phyloP scores from a whole-genome alignment of 2,888 invertebrate genomes.

The Torymus texanus region DNA sequence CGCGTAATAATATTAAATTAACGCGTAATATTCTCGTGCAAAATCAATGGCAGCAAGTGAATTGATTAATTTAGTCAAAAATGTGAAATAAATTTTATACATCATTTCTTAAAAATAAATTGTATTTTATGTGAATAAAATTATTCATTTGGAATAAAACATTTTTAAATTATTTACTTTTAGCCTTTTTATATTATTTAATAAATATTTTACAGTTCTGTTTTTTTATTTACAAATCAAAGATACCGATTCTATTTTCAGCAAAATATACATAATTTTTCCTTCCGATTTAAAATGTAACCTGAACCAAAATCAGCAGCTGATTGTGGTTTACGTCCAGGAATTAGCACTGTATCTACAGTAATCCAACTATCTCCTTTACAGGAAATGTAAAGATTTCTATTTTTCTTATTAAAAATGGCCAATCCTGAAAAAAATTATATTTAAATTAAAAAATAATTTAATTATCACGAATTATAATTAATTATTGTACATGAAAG shows the following conservation, averaged over 20 bases:
- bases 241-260: constrained; percentile 19
- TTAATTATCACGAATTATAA: background rate
- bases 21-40: constrained; percentile 44
- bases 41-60: constrained; percentile 50
- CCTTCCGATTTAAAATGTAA: constrained; percentile 81
- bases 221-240: constrained; percentile 7
- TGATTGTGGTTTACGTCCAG: constrained; percentile 84
- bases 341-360: constrained; percentile 80
- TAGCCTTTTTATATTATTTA: constrained; percentile 8
- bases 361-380: constrained; percentile 81
- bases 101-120: constrained; percentile 53
- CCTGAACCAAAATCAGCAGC: constrained; percentile 92
- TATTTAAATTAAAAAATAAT: background rate
- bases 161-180: constrained; percentile 13
- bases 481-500: background rate
- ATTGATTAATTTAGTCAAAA: constrained; percentile 51
- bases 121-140: constrained; percentile 55
- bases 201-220: background rate
- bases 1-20: constrained; percentile 48
- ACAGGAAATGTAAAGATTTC: constrained; percentile 82
- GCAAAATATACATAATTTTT: constrained; percentile 65
- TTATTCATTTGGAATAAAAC: constrained; percentile 49
- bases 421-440: constrained; percentile 78
- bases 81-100: constrained; percentile 55
- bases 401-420: constrained; percentile 78